These are phyloP conservation scores for Mormyrus proboscirostris DNA, from an alignment of 2,797 vertebrate species.

Conservation along the genomic window DNA sequence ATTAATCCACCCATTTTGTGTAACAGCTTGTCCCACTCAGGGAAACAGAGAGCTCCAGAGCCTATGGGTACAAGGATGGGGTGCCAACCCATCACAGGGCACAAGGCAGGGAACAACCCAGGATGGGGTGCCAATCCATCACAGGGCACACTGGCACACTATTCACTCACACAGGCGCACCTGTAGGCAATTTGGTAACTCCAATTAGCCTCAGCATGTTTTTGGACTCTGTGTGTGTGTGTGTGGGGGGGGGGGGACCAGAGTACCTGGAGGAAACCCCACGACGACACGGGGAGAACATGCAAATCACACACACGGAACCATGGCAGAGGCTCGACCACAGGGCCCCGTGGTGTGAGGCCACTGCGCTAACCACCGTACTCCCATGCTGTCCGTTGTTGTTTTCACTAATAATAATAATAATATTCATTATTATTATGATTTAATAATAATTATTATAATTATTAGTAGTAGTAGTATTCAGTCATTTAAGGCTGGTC, in stretches of 20 bases:
- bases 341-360: neutral
- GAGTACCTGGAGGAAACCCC: neutral
- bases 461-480: neutral
- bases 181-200: neutral
- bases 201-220: neutral
- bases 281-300: neutral
- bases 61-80: neutral
- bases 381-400: neutral
- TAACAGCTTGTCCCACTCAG: neutral
- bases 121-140: too few species aligned
- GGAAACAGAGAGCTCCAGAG: neutral
- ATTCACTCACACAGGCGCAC: neutral
- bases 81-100: too few species aligned
- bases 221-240: neutral
- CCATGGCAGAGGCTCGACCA: neutral
- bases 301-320: neutral
- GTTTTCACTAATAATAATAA: neutral
- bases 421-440: neutral
- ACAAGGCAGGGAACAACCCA: too few species aligned
- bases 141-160: neutral
- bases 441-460: neutral
- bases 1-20: neutral
- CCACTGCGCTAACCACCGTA: neutral
- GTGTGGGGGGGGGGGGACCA: neutral
- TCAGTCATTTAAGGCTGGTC: neutral